Base-by-base conservation (phyloP, 2,113 vertebrate genomes). In the Acrocephalus kingi region DNA sequence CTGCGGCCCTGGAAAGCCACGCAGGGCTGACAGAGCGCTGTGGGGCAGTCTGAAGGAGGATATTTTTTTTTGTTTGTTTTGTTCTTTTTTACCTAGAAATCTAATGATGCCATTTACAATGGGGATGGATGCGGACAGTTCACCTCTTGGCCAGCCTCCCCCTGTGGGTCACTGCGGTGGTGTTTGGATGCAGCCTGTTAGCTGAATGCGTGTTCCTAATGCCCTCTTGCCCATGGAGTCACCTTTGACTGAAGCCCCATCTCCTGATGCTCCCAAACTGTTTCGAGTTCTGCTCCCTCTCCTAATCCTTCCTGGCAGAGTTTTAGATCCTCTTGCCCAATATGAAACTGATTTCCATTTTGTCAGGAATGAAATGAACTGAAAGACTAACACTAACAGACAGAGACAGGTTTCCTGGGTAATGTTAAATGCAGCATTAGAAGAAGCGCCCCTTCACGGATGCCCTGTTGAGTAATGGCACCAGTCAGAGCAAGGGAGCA, bases 61-160 rank as follows among this genome's bases (percentile, higher is more conserved):
- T 11, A 8, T 15, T n/a, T 49, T 31, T 68, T 43, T 64, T 62
- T 33, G 19, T 43, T 81, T 16, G 43, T 37, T 66, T 45, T 49
- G 55, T 22, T 35, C 25, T 49, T 81, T 52, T 92, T 96, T 94
- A 56, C 89, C 87, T 97, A 95, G 87, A 92, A 96, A 96, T 81
- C 84, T 85, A 93, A 91, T 15, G 67, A 93, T 55, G 67, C 58
- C 93, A 89, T 96, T 94, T 78, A 79, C 81, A 89, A 85, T 84
- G 89, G 84, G 84, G 86, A 91, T 97, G 96, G 87, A 89, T 92
- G 87, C 0, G 10, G 89, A 91, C 62, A 62, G 95, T 58, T 93
- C 71, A 66, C 90, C 84, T 93, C 84, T 67, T 2, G 61, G 93
- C 78, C 93, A 91, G 71, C 91, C 86, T 92, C 69, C 87, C 85